Evolutionary conservation across 2,888 invertebrate genomes (phyloP), one percentile per base, ranked within the genome.

Genomic region (Eledona agricola): DNA sequence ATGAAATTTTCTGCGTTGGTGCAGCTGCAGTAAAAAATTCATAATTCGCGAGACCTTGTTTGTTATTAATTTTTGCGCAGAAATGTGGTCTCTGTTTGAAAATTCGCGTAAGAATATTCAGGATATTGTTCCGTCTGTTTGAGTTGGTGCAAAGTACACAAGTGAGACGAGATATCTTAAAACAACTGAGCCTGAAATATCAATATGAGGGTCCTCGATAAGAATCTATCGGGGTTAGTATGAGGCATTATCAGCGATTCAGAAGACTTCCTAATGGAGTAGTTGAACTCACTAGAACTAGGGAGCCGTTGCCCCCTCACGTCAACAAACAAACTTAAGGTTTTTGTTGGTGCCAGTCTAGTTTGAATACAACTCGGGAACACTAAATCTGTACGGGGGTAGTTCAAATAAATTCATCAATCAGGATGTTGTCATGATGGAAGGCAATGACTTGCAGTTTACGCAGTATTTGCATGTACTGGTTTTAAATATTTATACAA

Each of bases 391-490:
- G 40, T 28, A 42, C 42, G 22, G 20, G 42, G 31, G 29, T 42
- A 22, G 29, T 22, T 29, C 42, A 42, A 42, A 42, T 31, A 31
- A 42, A 42, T 42, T 42, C 42, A 42, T 42, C 42, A 42, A 42
- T 40, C 40, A 40, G 17, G 25, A 17, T 12, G 12, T 42, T 26
- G 28, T 28, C 28, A 28, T 17, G 40, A 12, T 29, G 31, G 11
- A 19, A 28, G 22, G 15, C 42, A 31, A 31, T 31, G 42, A 42
- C 31, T 31, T 42, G 42, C 42, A 42, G 11, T 42, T 42, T 31
- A 15, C 13, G 16, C 38, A 3, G 31, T 9, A 31, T 42, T 42
- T 42, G 22, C 31, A 42, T 29, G 28, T 31, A 29, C 31, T 28
- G 19, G 25, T 42, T 42, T 42, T 42, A 42, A 42, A 42, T 31